Base-by-base conservation (phyloP, 2,797 vertebrate species). In the Lithobates pipiens region DNA sequence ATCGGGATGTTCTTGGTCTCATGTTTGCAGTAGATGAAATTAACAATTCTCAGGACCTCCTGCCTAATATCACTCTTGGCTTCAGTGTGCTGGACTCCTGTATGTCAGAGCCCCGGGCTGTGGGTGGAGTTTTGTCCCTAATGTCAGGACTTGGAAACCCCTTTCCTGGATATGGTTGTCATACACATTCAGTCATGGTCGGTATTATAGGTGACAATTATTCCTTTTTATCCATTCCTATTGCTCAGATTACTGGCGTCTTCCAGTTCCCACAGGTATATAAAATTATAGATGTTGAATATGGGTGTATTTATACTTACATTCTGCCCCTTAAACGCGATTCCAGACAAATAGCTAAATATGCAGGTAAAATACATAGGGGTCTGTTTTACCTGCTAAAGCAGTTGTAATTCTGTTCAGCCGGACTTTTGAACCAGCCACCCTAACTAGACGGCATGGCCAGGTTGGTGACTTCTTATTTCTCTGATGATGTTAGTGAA, bases 11-110 rank as follows among this genome's bases (percentile, higher is more conserved):
- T n/a, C 63, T 85, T 5, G 84, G 84, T 16, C 6, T 85, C 27
- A 76, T 85, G 44, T 85, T 85, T 54, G 84, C 84, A 2, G 69
- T 85, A 3, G 65, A 80, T 46, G 84, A 80, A 57, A 70, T 85
- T 39, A 80, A 85, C 71, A 42, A 44, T 27, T 80, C 77, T 61
- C 70, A 42, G 3, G 84, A 85, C 21, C 32, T 85, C 5, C n/a
- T 85, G 61, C 84, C 84, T 23, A 85, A 85, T 44, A 34, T 85
- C 63, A 75, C 84, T 10, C 11, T 85, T 29, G 84, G 83, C 69
- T 85, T 69, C 72, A 85, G 61, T 23, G 42, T 80, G 0, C 34
- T 85, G 29, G 57, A 85, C 23, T 85, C 84, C 3, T 80, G 77
- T 61, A 80, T 80, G 77, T 85, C 71, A 18, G 84, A 85, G 57